Evolutionary conservation across 2,797 vertebrate species (phyloP).

Genomic region (Muscicapa striata): DNA sequence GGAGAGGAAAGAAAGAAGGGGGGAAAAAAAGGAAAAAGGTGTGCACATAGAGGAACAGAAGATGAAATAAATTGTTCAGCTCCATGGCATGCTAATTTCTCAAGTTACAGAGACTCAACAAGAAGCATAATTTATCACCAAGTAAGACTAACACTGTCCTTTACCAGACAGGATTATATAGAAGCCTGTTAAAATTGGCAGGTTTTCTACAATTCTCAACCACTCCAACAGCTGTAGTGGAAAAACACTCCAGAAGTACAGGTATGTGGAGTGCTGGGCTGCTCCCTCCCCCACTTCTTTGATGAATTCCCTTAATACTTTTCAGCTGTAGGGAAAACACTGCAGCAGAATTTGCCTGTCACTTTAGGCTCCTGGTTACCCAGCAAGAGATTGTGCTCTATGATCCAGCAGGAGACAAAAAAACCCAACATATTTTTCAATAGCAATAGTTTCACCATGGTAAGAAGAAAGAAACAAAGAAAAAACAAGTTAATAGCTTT

Average conservation of each 20-base stretch:
- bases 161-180: background rate
- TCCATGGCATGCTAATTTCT: background rate
- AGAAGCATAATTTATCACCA: background rate
- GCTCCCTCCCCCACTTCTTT: background rate
- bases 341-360: background rate
- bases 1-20: background rate
- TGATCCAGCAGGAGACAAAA: background rate
- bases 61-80: background rate
- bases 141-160: background rate
- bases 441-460: background rate
- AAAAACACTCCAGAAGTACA: constrained; percentile 13
- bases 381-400: background rate
- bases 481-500: background rate
- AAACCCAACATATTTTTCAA: background rate
- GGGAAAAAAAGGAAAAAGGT: background rate
- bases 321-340: background rate
- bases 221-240: background rate
- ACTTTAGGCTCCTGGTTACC: background rate
- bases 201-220: background rate
- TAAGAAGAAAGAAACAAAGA: background rate
- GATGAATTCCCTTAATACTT: constrained; percentile 4
- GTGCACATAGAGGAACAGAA: background rate
- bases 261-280: background rate
- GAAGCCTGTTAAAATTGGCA: background rate
- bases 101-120: background rate